Conservation (phyloP, 2,888 invertebrate genomes). For the Microplitis manilae region DNA sequence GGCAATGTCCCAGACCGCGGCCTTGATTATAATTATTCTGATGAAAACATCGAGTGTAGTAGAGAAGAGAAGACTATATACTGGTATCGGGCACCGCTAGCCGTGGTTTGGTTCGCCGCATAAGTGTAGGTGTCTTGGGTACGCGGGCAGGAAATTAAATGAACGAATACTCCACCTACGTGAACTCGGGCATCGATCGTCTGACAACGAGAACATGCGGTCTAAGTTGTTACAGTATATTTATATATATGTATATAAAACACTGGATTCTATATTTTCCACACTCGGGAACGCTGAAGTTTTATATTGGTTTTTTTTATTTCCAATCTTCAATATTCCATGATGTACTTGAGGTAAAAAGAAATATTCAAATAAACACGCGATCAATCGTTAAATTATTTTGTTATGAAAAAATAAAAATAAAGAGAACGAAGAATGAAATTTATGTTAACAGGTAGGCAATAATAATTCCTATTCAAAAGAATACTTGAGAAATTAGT, state of each 20-base stretch:
- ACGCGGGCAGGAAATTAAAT: slow-evolving; percentile 46
- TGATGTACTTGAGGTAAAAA: neutral
- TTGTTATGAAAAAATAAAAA: neutral
- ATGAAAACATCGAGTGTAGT: slow-evolving; percentile 51
- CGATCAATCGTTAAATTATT: neutral
- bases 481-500: neutral
- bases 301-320: neutral
- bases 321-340: neutral
- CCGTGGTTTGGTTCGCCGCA: slow-evolving; percentile 13
- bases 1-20: slow-evolving; percentile 58
- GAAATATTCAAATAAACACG: neutral
- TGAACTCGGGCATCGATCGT: slow-evolving; percentile 37
- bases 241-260: slow-evolving; percentile 28
- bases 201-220: slow-evolving; percentile 38
- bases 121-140: slow-evolving; percentile 38
- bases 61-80: slow-evolving; percentile 8
- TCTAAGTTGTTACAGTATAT: slow-evolving; percentile 26
- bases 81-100: slow-evolving; percentile 13
- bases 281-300: slow-evolving; percentile 5
- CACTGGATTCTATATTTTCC: slow-evolving; percentile 13
- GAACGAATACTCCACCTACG: slow-evolving; percentile 39
- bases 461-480: neutral
- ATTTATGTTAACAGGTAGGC: neutral
- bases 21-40: slow-evolving; percentile 66
- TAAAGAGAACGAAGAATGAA: neutral